Evolutionary conservation across 2,888 invertebrate genomes (phyloP), one percentile per base, ranked within the genome.

Genomic region (Hipparchia semele): DNA sequence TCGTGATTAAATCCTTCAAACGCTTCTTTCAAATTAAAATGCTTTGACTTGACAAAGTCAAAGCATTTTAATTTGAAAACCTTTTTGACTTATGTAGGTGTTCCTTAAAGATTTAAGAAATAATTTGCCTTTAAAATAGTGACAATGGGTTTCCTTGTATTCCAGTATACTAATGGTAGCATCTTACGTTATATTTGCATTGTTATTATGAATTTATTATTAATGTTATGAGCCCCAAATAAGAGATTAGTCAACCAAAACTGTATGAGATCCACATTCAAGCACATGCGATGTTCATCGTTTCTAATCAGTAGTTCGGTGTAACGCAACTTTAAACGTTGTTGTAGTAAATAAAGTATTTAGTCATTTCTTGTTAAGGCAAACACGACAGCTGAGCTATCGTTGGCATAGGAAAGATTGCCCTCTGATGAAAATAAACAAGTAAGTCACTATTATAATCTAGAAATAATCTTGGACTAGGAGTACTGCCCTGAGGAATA

Each of bases 1-100:
- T 60, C n/a, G 45, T 60, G 60, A 60, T 60, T 60, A 60, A 60
- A 39, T 45, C 5, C 60, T 60, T 45, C 12, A 60, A 60, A 12
- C 5, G 2, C 39, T 5, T 39, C 39, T 39, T 39, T 4, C 2
- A 39, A 39, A 5, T 39, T 39, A 39, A 39, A 39, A 39, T 39
- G 39, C 39, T 39, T 39, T 39, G 39, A 39, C 39, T 39, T 39
- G 1, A 1, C 23, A 23, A 23, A 23, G 23, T 23, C 1, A 23
- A 23, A 23, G 23, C 23, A 23, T 23, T 23, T 23, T 23, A 23
- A 23, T 23, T 23, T 23, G 23, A 23, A 10, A 3, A 10, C 10
- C 53, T 12, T 53, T 53, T 12, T 12, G 4, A 12, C 12, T 53
- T 53, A 2, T 12, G 5, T 53, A 5, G 9, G 51, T 12, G 23